A percentile compares a stretch with the other conserved stretches of the same genome.
phyloP scores from a whole-genome alignment of 1,140 invertebrate species.

The Diabrotica undecimpunctata region DNA sequence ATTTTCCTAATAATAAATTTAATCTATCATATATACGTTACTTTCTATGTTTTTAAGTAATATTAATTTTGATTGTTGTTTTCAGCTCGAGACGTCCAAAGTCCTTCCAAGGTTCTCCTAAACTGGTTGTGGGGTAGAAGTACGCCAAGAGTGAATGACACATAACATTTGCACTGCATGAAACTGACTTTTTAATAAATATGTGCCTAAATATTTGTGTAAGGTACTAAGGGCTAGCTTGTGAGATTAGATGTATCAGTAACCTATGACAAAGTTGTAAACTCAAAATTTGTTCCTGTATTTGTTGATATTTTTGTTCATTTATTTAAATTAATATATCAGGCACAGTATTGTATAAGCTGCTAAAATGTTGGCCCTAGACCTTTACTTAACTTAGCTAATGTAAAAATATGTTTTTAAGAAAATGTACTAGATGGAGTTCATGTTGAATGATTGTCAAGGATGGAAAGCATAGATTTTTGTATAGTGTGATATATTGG shows the following conservation, averaged over 20 bases:
- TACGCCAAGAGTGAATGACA: slow-evolving; percentile 46
- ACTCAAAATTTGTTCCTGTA: background rate
- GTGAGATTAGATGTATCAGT: background rate
- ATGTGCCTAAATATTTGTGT: slow-evolving; percentile 8
- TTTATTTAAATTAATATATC: background rate
- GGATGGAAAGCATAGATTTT: background rate
- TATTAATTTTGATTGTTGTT: slow-evolving; percentile 31
- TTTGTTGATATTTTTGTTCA: background rate
- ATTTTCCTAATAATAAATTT: slow-evolving; percentile 1
- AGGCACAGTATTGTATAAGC: background rate
- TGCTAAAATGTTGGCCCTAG: background rate
- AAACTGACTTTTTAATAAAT: slow-evolving; percentile 10
- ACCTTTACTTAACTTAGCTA: background rate
- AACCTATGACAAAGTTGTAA: background rate
- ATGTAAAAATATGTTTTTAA: background rate
- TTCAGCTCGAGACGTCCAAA: slow-evolving; percentile 70
- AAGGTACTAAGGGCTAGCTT: background rate
- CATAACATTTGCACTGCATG: slow-evolving; percentile 29
- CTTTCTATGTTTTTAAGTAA: background rate
- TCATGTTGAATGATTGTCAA: background rate
- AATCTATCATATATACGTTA: slow-evolving; percentile 55
- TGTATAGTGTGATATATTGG: background rate
- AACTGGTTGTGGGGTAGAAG: slow-evolving; percentile 70
- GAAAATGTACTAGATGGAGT: background rate
- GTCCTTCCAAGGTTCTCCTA: slow-evolving; percentile 69